Evolutionary conservation across 2,888 invertebrate species (phyloP).

Genomic region (Gnatocerus cornutus): DNA sequence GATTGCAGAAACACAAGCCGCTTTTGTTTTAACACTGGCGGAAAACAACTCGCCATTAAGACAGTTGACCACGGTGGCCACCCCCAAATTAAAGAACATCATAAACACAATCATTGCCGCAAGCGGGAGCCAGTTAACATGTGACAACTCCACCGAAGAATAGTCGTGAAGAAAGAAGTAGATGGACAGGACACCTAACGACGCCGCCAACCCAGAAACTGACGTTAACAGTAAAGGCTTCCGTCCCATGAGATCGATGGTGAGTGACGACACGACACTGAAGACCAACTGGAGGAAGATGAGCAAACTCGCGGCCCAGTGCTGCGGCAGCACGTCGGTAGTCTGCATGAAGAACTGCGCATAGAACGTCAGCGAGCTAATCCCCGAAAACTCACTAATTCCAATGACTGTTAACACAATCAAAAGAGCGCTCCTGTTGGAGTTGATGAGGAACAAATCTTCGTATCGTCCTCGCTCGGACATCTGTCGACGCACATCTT

Average conservation of each 20-base stretch:
- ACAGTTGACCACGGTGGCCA: conserved; percentile 57
- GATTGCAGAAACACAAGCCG: conserved; percentile 59
- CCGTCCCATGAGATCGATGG: conserved; percentile 59
- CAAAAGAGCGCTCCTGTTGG: conserved; percentile 62
- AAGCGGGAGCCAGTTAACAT: conserved; percentile 57
- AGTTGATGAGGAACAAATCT: conserved; percentile 60
- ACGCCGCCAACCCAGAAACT: conserved; percentile 50
- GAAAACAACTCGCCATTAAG: conserved; percentile 61
- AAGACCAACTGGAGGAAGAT: conserved; percentile 48
- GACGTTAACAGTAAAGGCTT: conserved; percentile 58
- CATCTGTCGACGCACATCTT: conserved; percentile 62
- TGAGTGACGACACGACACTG: conserved; percentile 53
- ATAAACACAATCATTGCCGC: conserved; percentile 56
- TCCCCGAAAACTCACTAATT: conserved; percentile 64
- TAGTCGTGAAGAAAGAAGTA: conserved; percentile 61
- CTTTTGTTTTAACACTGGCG: conserved; percentile 64
- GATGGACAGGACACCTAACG: conserved; percentile 53
- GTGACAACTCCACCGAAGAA: conserved; percentile 48
- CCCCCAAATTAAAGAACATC: conserved; percentile 56
- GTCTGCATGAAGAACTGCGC: conserved; percentile 56
- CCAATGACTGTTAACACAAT: conserved; percentile 57
- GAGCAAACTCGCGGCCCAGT: conserved; percentile 44
- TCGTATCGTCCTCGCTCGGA: conserved; percentile 60
- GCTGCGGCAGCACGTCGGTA: conserved; percentile 37
- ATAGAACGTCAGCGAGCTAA: conserved; percentile 61